Base-by-base conservation (phyloP, 2,888 invertebrate species). In the Pelosia muscerda region DNA sequence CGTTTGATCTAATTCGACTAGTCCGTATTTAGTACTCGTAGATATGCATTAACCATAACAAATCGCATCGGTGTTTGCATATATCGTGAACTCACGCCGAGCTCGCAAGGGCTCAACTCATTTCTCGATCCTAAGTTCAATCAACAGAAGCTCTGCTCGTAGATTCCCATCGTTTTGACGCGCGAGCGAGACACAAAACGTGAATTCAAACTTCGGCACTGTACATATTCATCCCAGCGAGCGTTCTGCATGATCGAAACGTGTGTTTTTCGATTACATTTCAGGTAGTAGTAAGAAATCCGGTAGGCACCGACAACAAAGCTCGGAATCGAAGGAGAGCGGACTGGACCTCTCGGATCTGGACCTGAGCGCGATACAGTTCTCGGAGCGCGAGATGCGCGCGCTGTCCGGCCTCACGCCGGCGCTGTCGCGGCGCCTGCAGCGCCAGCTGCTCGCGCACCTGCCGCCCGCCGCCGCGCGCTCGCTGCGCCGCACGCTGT, bases 371-470 rank as follows among this genome's bases (percentile, higher is more conserved):
- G 95, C 96, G 81, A 95, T 97, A 82, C 96, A 96, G 88, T 92
- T 97, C 72, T 96, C 96, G 78, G 96, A 97, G 89, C 96, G 96
- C 85, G 97, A 97, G 94, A 93, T 96, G 84, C 96, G 96, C 85
- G 90, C 96, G 74, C 92, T 97, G 78, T 96, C 96, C 28, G 96
- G 96, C 79, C 95, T 97, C 77, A 97, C 97, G 79, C 97, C 97
- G 42, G 97, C 96, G 77, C 93, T 97, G 81, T 96, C 97, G 76
- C 96, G 96, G 81, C 96, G 96, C 56, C 96, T 97, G 85, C 97
- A 97, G 93, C 96, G 96, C 72, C 97, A 97, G 89, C 92, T 97
- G 80, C 92, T 97, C 69, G 96, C 96, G 77, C 96, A 96, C 87
- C 88, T 97, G 85, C 96, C 97, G 76, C 96, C 97, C 80, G 96